Base-by-base conservation (phyloP, 2,888 invertebrate species). In the Nomada ruficornis region DNA sequence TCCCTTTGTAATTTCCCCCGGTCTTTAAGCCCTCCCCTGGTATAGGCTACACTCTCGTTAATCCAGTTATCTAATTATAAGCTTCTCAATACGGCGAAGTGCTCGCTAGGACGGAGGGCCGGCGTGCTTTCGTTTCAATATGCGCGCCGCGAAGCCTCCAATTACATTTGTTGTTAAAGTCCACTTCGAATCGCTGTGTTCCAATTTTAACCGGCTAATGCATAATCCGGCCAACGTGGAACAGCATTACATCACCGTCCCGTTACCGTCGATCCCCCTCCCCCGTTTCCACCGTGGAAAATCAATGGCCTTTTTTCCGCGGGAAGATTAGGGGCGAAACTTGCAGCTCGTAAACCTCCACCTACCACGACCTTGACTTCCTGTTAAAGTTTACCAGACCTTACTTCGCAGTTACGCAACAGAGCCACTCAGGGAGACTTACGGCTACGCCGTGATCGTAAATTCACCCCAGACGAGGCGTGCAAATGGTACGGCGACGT, bases 291-390 rank as follows among this genome's bases (percentile, higher is more conserved):
- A 18, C 13, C 50, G 18, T 5, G n/a, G 29, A 3, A 9, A 15
- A 67, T 20, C 52, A n/a, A 54, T 36, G 52, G 0, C 7, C 23
- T 47, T 18, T 42, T 59, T 50, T 20, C 26, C 23, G 29, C n/a
- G 18, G 18, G 36, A 18, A 63, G 69, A 54, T 62, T 18, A 29
- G 52, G 26, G 63, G 69, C 42, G 67, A 57, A 67, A 82, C 54
- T 76, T 71, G 26, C 72, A 36, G 50, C 59, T 69, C 20, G 29
- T 59, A 67, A 75, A 81, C 63, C 85, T 86, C 47, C 65, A 62
- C 69, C 52, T 55, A 70, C 67, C 47, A 7, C 80, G 83, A 81
- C 87, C 87, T 87, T 87, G 87, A 83, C 78, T 81, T 70, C 67
- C 52, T 64, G 68, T 64, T 72, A 74, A 83, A 81, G 72, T 85